These are phyloP conservation scores for Monoplex corrugatus DNA, from an alignment of 2,888 invertebrate genomes.

Conservation along the genomic window DNA sequence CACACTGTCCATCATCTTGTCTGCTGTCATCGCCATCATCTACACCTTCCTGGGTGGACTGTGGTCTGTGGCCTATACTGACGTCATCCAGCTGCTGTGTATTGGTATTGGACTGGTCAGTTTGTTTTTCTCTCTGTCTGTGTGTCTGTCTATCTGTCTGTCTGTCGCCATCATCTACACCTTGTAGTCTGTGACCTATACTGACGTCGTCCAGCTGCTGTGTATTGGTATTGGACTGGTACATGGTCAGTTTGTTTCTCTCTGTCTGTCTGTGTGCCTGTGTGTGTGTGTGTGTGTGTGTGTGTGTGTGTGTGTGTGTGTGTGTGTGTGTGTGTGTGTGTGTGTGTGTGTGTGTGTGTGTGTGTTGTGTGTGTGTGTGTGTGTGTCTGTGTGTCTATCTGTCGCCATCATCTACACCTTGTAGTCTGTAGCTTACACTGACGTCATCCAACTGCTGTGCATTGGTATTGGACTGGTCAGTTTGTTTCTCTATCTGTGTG, in stretches of 20 bases:
- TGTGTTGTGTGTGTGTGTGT: too few relatives aligned
- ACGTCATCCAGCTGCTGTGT: conserved; percentile 58
- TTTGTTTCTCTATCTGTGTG: not conserved
- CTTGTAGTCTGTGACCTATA: conserved; percentile 73
- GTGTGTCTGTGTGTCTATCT: too few relatives aligned
- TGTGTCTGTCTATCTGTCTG: too few relatives aligned
- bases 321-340: not conserved
- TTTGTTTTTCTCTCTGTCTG: not conserved
- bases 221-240: conserved; percentile 44
- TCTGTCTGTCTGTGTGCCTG: not conserved
- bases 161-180: conserved; percentile 72
- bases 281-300: not conserved
- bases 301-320: not conserved
- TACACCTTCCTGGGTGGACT: conserved; percentile 75
- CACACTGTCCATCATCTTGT: conserved; percentile 66
- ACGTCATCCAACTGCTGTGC: conserved; percentile 58
- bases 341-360: too few relatives aligned
- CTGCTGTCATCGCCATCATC: conserved; percentile 69
- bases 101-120: conserved; percentile 58
- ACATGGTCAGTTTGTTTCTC: not conserved
- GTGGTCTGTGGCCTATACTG: conserved; percentile 73
- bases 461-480: conserved; percentile 58
- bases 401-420: conserved; percentile 73
- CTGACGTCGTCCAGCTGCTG: conserved; percentile 58
- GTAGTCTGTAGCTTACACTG: conserved; percentile 73